Evolutionary conservation across 2,113 vertebrate species (phyloP).

Genomic region (Cryptoleucopteryx plumbea): DNA sequence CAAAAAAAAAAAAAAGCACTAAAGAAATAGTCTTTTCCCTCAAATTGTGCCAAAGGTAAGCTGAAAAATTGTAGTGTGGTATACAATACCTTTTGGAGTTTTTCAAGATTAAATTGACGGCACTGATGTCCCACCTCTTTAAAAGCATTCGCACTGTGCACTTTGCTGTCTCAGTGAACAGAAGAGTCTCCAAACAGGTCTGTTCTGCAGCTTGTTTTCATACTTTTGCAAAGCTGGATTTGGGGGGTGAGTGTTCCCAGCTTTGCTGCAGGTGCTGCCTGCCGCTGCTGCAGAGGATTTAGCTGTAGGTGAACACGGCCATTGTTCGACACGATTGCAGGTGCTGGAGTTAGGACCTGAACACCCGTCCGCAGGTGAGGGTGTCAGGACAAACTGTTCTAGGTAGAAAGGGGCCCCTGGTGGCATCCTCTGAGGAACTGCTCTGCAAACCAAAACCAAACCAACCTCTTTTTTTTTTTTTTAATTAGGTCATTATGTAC

Average conservation of each 20-base stretch:
- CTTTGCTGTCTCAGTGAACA: not conserved
- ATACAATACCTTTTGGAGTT: not conserved
- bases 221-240: not conserved
- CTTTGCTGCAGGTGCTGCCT: not conserved
- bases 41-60: not conserved
- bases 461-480: not conserved
- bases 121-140: not conserved
- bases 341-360: not conserved
- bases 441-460: not conserved
- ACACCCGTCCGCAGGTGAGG: not conserved
- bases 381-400: not conserved
- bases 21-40: not conserved
- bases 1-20: not conserved
- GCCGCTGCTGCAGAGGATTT: not conserved
- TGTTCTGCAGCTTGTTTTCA: not conserved
- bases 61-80: not conserved
- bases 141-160: not conserved
- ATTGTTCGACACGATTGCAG: not conserved
- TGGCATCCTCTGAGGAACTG: not conserved
- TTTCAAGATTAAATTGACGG: not conserved
- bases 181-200: not conserved
- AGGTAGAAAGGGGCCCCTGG: not conserved
- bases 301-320: not conserved
- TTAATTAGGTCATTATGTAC: not conserved
- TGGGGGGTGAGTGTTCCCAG: not conserved